Conservation (phyloP, 2,888 invertebrate species). For the Ichneumon xanthorius region DNA sequence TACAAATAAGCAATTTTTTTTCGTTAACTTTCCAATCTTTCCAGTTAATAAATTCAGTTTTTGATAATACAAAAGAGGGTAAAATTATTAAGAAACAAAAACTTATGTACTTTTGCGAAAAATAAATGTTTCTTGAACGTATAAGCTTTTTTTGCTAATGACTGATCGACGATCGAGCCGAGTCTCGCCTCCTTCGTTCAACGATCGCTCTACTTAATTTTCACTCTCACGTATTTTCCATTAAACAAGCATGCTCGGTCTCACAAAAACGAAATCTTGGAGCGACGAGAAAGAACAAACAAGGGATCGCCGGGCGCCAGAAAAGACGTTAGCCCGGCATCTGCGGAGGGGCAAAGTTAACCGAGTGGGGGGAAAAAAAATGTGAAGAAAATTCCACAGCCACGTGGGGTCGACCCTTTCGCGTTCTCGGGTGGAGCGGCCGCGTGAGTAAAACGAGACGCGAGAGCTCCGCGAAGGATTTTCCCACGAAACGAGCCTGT, state of each 20-base stretch:
- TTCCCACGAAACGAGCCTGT: conserved; percentile 65
- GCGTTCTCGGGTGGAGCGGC: conserved; percentile 9
- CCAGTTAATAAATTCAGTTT: neutral
- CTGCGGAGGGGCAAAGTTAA: neutral
- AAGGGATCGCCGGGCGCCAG: conserved; percentile 15
- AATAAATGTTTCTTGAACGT: neutral
- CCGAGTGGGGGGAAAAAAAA: neutral
- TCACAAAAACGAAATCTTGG: neutral
- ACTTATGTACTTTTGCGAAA: neutral
- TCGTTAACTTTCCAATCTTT: neutral
- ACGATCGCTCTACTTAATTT: conserved; percentile 2
- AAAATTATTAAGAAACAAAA: too few species aligned
- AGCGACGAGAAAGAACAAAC: conserved; percentile 2
- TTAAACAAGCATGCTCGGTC: neutral
- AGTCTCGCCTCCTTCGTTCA: conserved; percentile 9
- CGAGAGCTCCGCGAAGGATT: conserved; percentile 56
- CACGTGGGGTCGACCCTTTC: conserved; percentile 41
- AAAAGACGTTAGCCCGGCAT: conserved; percentile 27
- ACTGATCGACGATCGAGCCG: conserved; percentile 16
- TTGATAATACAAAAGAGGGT: neutral
- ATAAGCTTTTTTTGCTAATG: neutral
- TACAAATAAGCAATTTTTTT: neutral
- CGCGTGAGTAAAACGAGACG: conserved; percentile 24
- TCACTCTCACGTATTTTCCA: neutral
- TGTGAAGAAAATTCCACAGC: conserved; percentile 38